Conservation (phyloP, 2,888 invertebrate genomes). For the Pseudococcus viburni region DNA sequence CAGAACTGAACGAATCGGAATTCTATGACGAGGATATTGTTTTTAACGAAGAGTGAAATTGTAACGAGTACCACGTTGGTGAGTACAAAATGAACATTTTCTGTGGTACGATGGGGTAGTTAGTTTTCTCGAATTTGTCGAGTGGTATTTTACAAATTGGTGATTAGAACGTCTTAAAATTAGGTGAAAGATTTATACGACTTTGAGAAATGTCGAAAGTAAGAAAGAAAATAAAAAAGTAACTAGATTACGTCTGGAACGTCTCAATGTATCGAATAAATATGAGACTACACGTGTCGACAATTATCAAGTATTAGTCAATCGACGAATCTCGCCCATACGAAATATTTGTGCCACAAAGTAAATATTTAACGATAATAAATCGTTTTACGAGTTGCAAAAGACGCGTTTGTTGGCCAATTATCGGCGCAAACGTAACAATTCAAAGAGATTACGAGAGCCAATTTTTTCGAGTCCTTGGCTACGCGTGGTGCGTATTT, state of each 20-base stretch:
- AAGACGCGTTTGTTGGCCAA: neutral
- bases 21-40: neutral
- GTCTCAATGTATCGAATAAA: neutral
- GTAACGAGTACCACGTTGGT: neutral
- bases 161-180: too few species aligned
- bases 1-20: neutral
- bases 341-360: neutral
- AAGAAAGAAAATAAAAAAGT: too few species aligned
- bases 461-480: neutral
- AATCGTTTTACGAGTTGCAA: neutral
- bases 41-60: neutral
- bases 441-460: neutral
- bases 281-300: neutral
- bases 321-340: neutral
- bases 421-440: neutral
- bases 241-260: too few species aligned
- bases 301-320: neutral
- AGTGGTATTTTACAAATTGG: neutral
- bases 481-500: neutral
- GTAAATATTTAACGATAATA: slow-evolving; percentile 19
- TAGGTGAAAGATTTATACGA: too few species aligned
- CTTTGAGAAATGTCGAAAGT: too few species aligned
- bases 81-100: neutral
- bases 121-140: neutral
- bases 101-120: neutral